Conservation (phyloP, 2,113 vertebrate genomes). For the Lamprotornis superbus region DNA sequence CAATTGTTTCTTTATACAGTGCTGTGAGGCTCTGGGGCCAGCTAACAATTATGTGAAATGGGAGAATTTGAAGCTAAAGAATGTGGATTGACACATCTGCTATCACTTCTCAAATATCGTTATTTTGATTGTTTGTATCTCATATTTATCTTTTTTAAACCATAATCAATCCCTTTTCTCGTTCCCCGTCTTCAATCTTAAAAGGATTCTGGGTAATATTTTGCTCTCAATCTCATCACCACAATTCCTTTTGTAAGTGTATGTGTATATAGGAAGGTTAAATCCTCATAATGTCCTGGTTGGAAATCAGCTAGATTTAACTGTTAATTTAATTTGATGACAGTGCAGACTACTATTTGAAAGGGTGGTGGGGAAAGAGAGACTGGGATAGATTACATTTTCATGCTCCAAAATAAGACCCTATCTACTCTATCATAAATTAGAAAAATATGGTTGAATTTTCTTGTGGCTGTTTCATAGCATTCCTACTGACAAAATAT, state of each 20-base stretch:
- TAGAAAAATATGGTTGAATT: slow-evolving; percentile 19
- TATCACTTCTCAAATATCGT: not conserved
- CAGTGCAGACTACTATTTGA: not conserved
- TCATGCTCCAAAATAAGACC: slow-evolving; percentile 1
- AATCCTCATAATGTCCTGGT: not conserved
- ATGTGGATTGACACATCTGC: not conserved
- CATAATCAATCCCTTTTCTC: not conserved
- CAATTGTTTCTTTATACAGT: not conserved
- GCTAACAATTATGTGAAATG: not conserved
- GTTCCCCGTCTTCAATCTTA: not conserved
- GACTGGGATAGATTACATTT: not conserved
- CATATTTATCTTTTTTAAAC: not conserved
- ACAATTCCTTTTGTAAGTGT: not conserved
- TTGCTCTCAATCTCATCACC: not conserved
- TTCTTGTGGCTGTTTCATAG: slow-evolving; percentile 42
- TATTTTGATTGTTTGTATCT: not conserved
- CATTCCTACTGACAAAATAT: slow-evolving; percentile 22
- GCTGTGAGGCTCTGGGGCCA: not conserved
- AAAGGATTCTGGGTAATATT: slow-evolving; percentile 2
- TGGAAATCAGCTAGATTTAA: slow-evolving; percentile 28
- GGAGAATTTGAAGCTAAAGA: slow-evolving; percentile 16
- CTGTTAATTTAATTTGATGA: slow-evolving; percentile 7
- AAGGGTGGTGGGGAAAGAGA: not conserved
- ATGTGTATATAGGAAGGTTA: not conserved
- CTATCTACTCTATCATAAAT: slow-evolving; percentile 15